These are phyloP conservation scores for Cryptoprocta ferox DNA, from an alignment of 2,797 vertebrate species.

Conservation along the genomic window DNA sequence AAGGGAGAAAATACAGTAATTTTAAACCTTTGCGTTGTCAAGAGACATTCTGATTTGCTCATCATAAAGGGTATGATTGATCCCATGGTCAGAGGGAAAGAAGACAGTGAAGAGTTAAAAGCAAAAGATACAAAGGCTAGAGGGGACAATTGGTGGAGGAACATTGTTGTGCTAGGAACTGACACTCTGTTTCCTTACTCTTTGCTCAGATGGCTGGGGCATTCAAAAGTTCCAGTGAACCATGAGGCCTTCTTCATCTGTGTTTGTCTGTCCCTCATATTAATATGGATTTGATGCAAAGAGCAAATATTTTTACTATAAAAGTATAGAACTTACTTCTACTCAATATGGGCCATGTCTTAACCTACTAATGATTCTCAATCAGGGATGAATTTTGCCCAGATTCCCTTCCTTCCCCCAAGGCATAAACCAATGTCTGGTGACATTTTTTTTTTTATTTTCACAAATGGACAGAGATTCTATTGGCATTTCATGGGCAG, in stretches of 20 bases:
- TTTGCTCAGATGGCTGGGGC: background rate
- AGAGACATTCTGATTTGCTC: slow-evolving; percentile 31
- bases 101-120: background rate
- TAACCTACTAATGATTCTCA: background rate
- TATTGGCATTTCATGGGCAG: fast-evolving
- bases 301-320: background rate
- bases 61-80: background rate
- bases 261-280: background rate
- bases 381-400: background rate
- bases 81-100: background rate
- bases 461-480: background rate
- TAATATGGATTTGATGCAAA: background rate
- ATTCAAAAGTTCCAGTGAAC: background rate
- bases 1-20: slow-evolving; percentile 4
- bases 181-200: background rate
- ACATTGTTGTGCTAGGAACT: background rate
- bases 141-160: background rate
- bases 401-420: background rate
- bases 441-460: background rate
- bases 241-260: background rate
- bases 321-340: background rate
- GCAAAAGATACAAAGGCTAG: background rate
- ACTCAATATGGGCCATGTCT: background rate
- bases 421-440: background rate
- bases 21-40: background rate